Evolutionary conservation across 2,797 vertebrate genomes (phyloP), one percentile per base, ranked within the genome.

Genomic region (Sebastes ruberrimus): DNA sequence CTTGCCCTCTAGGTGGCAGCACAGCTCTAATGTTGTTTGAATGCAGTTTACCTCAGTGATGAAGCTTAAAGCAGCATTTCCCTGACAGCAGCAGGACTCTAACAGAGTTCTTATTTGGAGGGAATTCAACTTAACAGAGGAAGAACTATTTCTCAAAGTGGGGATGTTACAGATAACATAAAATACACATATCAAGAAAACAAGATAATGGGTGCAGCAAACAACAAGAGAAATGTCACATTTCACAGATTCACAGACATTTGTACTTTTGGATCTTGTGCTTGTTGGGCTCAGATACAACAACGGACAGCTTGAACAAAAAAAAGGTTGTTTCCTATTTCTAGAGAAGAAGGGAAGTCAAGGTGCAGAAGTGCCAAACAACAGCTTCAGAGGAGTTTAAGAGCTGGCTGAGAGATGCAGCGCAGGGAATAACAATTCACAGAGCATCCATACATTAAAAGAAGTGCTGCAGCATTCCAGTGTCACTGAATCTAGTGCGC

Each of bases 381-480:
- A 80, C 79, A 78, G 78, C 77, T 86, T 70, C 57, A 79, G 72
- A 82, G 64, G 67, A 80, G 74, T 81, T 86, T 80, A 13, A 71
- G 74, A 83, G 76, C 84, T 82, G 76, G 61, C 86, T 72, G 77
- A 76, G 84, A 75, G 80, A 84, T 74, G 80, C 86, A 86, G 87
- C 69, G 4, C 10, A 13, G 86, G 89, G 90, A 92, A 86, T 82
- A 82, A 75, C 74, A 83, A 91, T 73, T 86, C 90, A 83, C 88
- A 87, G 80, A 89, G 86, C 90, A 77, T 89, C 85, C 87, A 92
- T 85, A 87, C 84, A 86, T 88, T 88, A 84, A 74, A 75, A 28
- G 74, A 84, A 62, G 64, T 38, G 53, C 85, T 65, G 88, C 90
- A 81, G 84, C 71, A 66, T 85, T 66, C 0, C 52, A 78, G 20